Evolutionary conservation across 2,888 invertebrate species (phyloP).

Genomic region (Apotomis turbidana): DNA sequence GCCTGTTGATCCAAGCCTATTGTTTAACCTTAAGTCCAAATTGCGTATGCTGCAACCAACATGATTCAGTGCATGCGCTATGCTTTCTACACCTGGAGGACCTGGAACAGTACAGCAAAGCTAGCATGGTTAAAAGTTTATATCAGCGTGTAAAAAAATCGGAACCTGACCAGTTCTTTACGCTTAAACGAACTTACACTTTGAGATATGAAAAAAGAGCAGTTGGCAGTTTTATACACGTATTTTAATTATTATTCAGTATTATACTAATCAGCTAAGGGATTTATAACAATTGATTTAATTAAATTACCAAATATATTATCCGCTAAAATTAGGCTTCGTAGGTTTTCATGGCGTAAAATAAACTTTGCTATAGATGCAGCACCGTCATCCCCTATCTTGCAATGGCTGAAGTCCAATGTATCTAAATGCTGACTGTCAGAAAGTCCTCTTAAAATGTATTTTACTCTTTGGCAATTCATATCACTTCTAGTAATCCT

Average conservation of each 20-base stretch:
- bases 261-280: too few relatives aligned
- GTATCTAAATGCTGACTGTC: constrained; percentile 75
- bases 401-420: constrained; percentile 86
- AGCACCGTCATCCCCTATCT: constrained; percentile 84
- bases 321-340: constrained; percentile 78
- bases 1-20: constrained; percentile 74
- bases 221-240: background rate
- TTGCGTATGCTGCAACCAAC: constrained; percentile 66
- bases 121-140: background rate
- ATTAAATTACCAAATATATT: constrained; percentile 76
- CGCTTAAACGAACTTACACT: too few relatives aligned
- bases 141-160: too few relatives aligned
- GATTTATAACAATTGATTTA: too few relatives aligned
- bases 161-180: too few relatives aligned
- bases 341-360: constrained; percentile 73
- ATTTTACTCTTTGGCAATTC: constrained; percentile 75
- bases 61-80: constrained; percentile 73
- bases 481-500: constrained; percentile 78
- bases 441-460: constrained; percentile 71
- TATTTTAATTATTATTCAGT: background rate
- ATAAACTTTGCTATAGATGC: constrained; percentile 84
- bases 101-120: constrained; percentile 53
- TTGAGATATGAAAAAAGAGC: too few relatives aligned
- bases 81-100: constrained; percentile 68
- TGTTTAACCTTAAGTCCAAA: constrained; percentile 75